These are phyloP conservation scores for Motacilla alba DNA, from an alignment of 2,113 vertebrate species.

Conservation along the genomic window DNA sequence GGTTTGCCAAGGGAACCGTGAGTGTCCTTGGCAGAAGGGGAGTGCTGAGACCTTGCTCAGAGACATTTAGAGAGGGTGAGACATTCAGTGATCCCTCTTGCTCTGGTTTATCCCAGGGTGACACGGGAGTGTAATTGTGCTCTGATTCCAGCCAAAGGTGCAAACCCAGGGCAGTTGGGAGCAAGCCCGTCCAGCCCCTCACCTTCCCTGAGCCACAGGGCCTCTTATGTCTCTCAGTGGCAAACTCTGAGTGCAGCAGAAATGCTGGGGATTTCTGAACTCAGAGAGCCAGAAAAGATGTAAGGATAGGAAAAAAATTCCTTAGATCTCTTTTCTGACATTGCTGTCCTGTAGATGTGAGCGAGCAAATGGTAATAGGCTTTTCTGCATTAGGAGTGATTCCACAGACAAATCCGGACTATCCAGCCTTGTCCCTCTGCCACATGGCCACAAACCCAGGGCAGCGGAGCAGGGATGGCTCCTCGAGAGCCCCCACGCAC, in stretches of 20 bases:
- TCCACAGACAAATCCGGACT: background rate
- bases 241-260: background rate
- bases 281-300: background rate
- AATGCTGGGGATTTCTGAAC: background rate
- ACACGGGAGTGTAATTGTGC: background rate
- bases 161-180: background rate
- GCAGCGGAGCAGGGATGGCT: background rate
- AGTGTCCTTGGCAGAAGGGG: background rate
- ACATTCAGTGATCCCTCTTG: background rate
- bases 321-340: too few species aligned
- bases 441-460: background rate
- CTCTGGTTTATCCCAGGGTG: background rate
- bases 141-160: background rate
- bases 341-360: background rate
- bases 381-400: background rate
- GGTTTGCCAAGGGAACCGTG: background rate
- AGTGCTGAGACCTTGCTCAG: background rate
- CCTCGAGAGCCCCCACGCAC: background rate
- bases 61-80: background rate
- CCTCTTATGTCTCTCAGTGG: background rate
- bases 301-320: too few species aligned
- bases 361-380: too few species aligned
- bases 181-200: background rate
- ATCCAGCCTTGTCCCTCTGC: background rate
- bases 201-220: background rate